These are phyloP conservation scores for Acleris emargana DNA, from an alignment of 2,888 invertebrate genomes.

Conservation along the genomic window DNA sequence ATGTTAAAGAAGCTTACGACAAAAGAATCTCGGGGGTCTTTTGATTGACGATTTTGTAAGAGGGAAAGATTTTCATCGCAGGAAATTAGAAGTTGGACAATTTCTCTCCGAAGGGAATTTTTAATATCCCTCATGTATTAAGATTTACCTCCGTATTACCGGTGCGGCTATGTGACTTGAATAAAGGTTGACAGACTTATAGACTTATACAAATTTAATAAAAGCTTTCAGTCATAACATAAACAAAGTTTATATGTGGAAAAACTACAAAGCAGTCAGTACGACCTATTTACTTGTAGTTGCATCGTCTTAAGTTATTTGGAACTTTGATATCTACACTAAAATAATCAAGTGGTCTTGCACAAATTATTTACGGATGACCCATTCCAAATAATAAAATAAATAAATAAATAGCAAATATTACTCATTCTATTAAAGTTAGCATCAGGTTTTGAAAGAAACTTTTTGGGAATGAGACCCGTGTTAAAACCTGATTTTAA, in stretches of 20 bases:
- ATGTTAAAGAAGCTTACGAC: conserved; percentile 53
- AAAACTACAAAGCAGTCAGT: too few relatives aligned
- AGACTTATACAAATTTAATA: conserved; percentile 1
- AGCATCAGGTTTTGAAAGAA: too few relatives aligned
- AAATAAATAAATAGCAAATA: too few relatives aligned
- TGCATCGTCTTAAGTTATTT: too few relatives aligned
- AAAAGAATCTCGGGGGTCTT: conserved; percentile 56
- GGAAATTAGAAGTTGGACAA: conserved; percentile 62
- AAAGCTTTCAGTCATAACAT: neutral
- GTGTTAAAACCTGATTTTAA: too few relatives aligned
- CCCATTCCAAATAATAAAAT: too few relatives aligned
- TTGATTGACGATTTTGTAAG: conserved; percentile 68
- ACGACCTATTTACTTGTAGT: too few relatives aligned
- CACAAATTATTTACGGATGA: too few relatives aligned
- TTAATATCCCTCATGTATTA: conserved; percentile 61
- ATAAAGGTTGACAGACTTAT: conserved; percentile 27
- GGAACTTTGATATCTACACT: too few relatives aligned
- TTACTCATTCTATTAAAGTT: too few relatives aligned
- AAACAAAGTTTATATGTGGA: neutral
- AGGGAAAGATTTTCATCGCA: conserved; percentile 64
- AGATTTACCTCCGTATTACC: conserved; percentile 56
- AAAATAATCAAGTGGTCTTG: too few relatives aligned
- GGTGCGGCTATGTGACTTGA: conserved; percentile 45
- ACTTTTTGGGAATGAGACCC: too few relatives aligned
- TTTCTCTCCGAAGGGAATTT: conserved; percentile 60